Percentiles rank a stretch among this genome's conserved stretches.
phyloP scores from a whole-genome alignment of 1,140 invertebrate species.

The Bombus waltoni region DNA sequence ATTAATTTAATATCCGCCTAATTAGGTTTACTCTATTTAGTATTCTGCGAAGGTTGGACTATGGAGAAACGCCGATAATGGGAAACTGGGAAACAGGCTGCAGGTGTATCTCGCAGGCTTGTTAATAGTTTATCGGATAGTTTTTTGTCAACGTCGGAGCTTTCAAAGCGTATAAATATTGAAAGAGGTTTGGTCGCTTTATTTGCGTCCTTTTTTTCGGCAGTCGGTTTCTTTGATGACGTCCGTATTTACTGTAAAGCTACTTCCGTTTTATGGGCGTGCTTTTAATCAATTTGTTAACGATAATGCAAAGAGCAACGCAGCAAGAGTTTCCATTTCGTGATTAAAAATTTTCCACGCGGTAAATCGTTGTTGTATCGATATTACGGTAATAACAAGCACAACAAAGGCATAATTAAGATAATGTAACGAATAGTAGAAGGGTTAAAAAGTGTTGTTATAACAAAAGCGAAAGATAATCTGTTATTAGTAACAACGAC shows the following conservation, averaged over 20 bases:
- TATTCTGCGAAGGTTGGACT: background rate
- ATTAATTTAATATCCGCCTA: constrained; percentile 46
- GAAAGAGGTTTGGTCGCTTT: background rate
- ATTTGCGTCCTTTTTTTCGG: background rate
- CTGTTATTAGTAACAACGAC: no score
- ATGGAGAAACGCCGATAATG: constrained; percentile 29
- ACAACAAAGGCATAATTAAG: no score
- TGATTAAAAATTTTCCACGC: background rate
- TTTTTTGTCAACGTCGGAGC: constrained; percentile 13
- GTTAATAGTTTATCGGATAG: constrained; percentile 32
- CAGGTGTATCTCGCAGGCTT: constrained; percentile 11
- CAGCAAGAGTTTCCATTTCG: background rate
- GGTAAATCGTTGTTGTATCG: background rate
- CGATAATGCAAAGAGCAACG: background rate
- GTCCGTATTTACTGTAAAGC: background rate
- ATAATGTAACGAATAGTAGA: no score
- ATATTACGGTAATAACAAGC: no score
- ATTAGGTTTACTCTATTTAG: constrained; percentile 27
- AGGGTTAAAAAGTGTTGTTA: no score
- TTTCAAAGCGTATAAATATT: constrained; percentile 10
- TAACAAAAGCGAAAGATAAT: no score
- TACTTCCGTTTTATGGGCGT: background rate
- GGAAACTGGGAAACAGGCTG: constrained; percentile 1
- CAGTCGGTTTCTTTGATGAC: background rate
- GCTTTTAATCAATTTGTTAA: background rate